These are phyloP conservation scores for Fundulus diaphanus DNA, from an alignment of 2,797 vertebrate species.

Conservation along the genomic window DNA sequence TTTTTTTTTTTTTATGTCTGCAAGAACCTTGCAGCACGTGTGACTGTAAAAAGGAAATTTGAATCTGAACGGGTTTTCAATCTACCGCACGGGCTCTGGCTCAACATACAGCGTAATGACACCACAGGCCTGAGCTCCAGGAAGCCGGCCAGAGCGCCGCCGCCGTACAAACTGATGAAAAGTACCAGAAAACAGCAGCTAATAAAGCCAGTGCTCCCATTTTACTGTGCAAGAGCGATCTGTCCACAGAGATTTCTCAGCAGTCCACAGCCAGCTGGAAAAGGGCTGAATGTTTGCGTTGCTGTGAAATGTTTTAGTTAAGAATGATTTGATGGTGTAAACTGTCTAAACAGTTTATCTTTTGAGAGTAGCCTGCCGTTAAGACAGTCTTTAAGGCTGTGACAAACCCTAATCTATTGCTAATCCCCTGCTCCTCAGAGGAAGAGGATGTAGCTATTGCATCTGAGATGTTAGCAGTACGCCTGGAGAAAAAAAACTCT, in stretches of 20 bases:
- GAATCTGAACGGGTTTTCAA: slow-evolving; percentile 42
- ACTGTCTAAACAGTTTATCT: slow-evolving; percentile 18
- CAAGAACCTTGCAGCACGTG: slow-evolving; percentile 42
- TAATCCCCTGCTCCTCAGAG: slow-evolving; percentile 64
- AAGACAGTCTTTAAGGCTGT: slow-evolving; percentile 52
- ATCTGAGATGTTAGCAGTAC: slow-evolving; percentile 33
- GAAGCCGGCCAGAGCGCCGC: slow-evolving; percentile 61
- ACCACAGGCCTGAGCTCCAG: slow-evolving; percentile 21
- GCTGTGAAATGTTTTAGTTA: slow-evolving; percentile 36
- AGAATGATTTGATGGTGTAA: slow-evolving; percentile 31
- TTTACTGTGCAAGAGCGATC: slow-evolving; percentile 62
- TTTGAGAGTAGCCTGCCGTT: slow-evolving; percentile 43
- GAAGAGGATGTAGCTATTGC: slow-evolving; percentile 51
- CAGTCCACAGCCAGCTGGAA: slow-evolving; percentile 40
- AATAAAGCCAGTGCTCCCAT: slow-evolving; percentile 68
- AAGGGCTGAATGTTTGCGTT: slow-evolving; percentile 21
- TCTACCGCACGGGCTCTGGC: slow-evolving; percentile 38
- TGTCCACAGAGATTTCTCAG: slow-evolving; percentile 60
- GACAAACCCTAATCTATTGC: slow-evolving; percentile 68
- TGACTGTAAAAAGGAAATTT: slow-evolving; percentile 51
- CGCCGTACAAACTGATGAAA: slow-evolving; percentile 58
- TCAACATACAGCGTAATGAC: slow-evolving; percentile 49
- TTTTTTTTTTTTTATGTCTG: too few relatives aligned
- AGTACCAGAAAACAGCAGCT: slow-evolving; percentile 71
- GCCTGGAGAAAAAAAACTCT: slow-evolving; percentile 45